Base-by-base conservation (phyloP, 2,113 vertebrate genomes). In the Apteryx mantelli region DNA sequence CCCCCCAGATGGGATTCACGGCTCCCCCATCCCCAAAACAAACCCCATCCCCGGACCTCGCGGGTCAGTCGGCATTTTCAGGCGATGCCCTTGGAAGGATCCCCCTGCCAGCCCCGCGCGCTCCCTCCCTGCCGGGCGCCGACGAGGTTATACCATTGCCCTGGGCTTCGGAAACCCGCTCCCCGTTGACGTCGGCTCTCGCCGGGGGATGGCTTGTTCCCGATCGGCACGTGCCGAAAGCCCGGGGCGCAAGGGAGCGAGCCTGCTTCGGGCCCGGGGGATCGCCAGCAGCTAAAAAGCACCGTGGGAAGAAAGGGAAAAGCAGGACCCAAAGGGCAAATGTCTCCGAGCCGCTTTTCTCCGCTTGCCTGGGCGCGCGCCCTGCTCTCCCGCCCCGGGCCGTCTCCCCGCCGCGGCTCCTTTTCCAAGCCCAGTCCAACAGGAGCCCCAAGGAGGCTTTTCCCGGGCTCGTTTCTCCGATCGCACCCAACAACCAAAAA, bases 1-100 rank as follows among this genome's bases (percentile, higher is more conserved):
- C 13, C 36, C 2, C 0, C 5, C 2, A 3, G 3, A 11, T 79
- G 65, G 13, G 32, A 64, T 4, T 46, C 1, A 0, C 7, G 50
- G 50, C 64, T 0, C 24, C 25, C 42, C 30, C 44, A 6, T 42
- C 56, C 61, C 12, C 0, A 34, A 78, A 68, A 30, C 16, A 32
- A 53, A 5, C 4, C 1, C 7, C 36, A 34, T 30, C 40, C 32
- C 12, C 42, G 63, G 32, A 4, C 25, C 0, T 0, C 5, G 0
- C 38, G 28, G 76, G 36, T 16, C 83, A 22, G 52, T 50, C 26
- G 22, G 48, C 58, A 32, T 44, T 55, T 69, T 79, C 1, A 5
- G n/a, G n/a, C 25, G 30, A 46, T 95, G 86, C 88, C 79, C 76
- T 95, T 95, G 91, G 42, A 34, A 34, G 28, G 2, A 2, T 44